Evolutionary conservation across 1,140 invertebrate species (phyloP).

Genomic region (Melitaea cinxia): DNA sequence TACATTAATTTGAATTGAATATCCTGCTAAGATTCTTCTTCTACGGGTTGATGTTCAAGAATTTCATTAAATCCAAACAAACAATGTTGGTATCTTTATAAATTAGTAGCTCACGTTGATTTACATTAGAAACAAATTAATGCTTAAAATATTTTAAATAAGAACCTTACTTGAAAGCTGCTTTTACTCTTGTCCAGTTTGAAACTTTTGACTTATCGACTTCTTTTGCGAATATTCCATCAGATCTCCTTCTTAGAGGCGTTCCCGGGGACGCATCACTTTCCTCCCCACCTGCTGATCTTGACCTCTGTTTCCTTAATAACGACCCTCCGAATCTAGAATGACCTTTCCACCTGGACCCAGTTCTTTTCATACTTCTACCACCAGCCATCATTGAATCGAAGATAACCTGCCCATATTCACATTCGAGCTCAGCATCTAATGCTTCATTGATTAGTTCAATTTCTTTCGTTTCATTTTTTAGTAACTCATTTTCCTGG

Average conservation of each 20-base stretch:
- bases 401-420: constrained; percentile 83
- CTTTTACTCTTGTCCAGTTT: constrained; percentile 92
- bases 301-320: constrained; percentile 74
- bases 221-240: constrained; percentile 67
- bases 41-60: too few species aligned
- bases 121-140: too few species aligned
- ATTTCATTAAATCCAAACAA: too few species aligned
- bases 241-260: constrained; percentile 67
- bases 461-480: constrained; percentile 63
- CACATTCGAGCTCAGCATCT: constrained; percentile 81
- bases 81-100: too few species aligned
- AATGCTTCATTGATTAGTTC: constrained; percentile 72
- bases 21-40: too few species aligned
- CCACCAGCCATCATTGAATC: constrained; percentile 80
- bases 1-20: too few species aligned
- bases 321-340: constrained; percentile 73
- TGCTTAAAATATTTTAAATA: not conserved
- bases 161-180: constrained; percentile 86
- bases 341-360: constrained; percentile 77
- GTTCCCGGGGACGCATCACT: constrained; percentile 65
- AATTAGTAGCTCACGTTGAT: too few species aligned
- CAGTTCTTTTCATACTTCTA: constrained; percentile 73
- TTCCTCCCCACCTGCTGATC: constrained; percentile 78
- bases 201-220: constrained; percentile 84
- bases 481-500: constrained; percentile 64